Evolutionary conservation across 2,888 invertebrate genomes (phyloP).

Genomic region (Thysanoteuthis rhombus): DNA sequence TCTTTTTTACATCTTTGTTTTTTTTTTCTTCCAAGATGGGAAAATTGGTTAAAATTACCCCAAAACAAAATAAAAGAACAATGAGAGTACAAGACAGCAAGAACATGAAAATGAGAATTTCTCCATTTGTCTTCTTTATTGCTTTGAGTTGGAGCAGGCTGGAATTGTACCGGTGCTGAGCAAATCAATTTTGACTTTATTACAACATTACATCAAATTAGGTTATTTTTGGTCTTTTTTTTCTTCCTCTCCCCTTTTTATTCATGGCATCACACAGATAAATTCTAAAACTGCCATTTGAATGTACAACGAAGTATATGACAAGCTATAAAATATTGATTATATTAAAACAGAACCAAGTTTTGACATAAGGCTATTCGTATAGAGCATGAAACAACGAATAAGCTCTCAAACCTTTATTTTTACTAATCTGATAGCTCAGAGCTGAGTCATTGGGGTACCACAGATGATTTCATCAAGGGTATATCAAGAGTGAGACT

Average conservation of each 20-base stretch:
- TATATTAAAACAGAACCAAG: too few relatives aligned
- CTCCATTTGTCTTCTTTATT: background rate
- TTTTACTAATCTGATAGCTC: too few relatives aligned
- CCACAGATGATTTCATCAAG: too few relatives aligned
- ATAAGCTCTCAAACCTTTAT: too few relatives aligned
- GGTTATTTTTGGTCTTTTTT: background rate
- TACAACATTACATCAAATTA: background rate
- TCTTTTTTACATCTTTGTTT: background rate
- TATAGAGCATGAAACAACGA: too few relatives aligned
- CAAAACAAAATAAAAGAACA: background rate
- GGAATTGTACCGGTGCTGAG: background rate
- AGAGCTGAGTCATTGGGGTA: too few relatives aligned
- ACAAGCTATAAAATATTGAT: too few relatives aligned
- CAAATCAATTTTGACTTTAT: constrained; percentile 19
- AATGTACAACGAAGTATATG: too few relatives aligned
- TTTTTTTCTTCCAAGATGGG: background rate
- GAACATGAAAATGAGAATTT: background rate
- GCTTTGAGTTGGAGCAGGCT: background rate
- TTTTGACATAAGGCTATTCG: too few relatives aligned
- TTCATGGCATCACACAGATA: too few relatives aligned
- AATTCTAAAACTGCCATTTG: too few relatives aligned
- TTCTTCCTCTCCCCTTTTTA: background rate
- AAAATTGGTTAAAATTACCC: background rate
- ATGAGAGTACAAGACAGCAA: background rate
- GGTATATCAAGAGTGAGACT: too few relatives aligned